Percentiles rank a stretch among this genome's conserved stretches.
Conservation (phyloP, 2,888 invertebrate species). For the Noctuana brunneofusca region DNA sequence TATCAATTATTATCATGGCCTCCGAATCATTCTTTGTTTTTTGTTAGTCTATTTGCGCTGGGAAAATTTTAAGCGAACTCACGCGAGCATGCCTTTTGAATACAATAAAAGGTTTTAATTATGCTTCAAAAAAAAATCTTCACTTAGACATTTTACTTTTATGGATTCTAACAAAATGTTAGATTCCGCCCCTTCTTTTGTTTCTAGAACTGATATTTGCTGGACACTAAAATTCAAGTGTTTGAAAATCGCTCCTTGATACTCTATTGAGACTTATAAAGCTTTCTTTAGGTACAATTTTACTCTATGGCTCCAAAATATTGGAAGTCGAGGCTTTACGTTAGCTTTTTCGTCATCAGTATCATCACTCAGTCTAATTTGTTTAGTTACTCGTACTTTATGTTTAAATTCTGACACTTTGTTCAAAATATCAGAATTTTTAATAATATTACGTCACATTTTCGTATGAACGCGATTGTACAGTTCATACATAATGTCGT, state of each 20-base stretch:
- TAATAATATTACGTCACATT: neutral
- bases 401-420: neutral
- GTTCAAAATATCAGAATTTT: too few relatives aligned
- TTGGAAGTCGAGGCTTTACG: too few relatives aligned
- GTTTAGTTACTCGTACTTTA: too few relatives aligned
- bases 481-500: neutral
- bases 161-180: neutral
- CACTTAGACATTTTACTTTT: neutral
- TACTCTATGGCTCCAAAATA: too few relatives aligned
- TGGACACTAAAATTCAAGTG: too few relatives aligned
- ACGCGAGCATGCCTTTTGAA: constrained; percentile 16
- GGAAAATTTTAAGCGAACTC: constrained; percentile 28
- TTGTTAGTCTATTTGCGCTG: constrained; percentile 28
- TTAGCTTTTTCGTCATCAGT: too few relatives aligned
- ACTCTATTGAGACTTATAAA: too few relatives aligned
- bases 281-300: too few relatives aligned
- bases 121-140: neutral
- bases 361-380: too few relatives aligned
- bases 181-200: too few relatives aligned
- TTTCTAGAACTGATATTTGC: too few relatives aligned
- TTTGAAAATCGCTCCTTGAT: too few relatives aligned
- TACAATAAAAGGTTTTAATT: constrained; percentile 10
- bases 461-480: constrained; percentile 13
- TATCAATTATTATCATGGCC: constrained; percentile 29
- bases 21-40: constrained; percentile 31